Base-by-base conservation (phyloP, 2,113 vertebrate genomes). In the Eclectus roratus region DNA sequence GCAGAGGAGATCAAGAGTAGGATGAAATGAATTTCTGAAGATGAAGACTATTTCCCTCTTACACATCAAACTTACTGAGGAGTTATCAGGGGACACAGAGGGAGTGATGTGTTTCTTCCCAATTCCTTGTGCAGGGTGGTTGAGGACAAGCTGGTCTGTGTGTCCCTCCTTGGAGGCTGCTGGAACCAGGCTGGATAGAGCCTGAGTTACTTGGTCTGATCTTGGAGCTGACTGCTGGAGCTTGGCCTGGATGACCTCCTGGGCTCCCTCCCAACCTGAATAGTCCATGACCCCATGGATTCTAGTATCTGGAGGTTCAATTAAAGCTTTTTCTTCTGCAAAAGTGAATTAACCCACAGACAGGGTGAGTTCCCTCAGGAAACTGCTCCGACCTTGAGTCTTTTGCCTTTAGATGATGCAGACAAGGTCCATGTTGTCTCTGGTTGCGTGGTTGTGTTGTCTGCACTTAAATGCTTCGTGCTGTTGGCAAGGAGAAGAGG, bases 61-160 rank as follows among this genome's bases (percentile, higher is more conserved):
- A 6, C 5, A 4, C 15, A 1, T 15, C 24, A 11, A 6, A 24
- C 29, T 31, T 12, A 0, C 6, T 4, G 2, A 13, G 35, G 8
- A 13, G 58, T 0, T 3, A 3, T 39, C 14, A 19, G 56, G 50
- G 20, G n/a, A 6, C 0, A 0, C 6, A n/a, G 63, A 31, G 24
- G 46, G 46, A 8, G 3, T 0, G 1, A 9, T 31, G 31, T 20
- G 11, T 5, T 91, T 37, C 44, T n/a, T 49, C 17, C 29, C 4
- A n/a, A 5, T 31, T 5, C 17, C 47, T 43, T 13, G 44, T 24
- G 23, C 13, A 2, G 24, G 2, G 15, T n/a, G 58, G 3, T 0
- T 47, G 65, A 44, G 77, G 79, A 44, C 6, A 10, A 13, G 58
- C 15, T 31, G 69, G 6, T 58, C 33, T 6, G 0, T 7, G 16